These are phyloP conservation scores for Standfussiana lucernea DNA, from an alignment of 2,888 invertebrate species.

Conservation along the genomic window DNA sequence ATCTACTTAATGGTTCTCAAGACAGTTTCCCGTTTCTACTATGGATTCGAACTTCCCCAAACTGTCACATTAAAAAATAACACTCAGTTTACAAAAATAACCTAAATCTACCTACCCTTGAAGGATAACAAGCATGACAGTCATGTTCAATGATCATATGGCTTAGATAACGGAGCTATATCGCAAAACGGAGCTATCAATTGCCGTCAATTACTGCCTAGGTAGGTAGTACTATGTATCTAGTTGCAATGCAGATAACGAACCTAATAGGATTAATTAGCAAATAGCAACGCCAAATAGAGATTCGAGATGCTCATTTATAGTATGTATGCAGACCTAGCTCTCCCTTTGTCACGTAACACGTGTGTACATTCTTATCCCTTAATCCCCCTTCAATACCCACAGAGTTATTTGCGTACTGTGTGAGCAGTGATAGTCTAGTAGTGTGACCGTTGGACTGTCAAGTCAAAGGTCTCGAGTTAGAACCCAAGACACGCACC, in stretches of 20 bases:
- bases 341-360: neutral
- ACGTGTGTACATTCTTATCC: neutral
- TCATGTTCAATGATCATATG: constrained; percentile 15
- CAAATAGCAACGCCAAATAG: neutral
- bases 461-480: too few species aligned
- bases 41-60: neutral
- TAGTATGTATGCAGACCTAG: neutral
- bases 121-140: constrained; percentile 1
- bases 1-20: neutral
- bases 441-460: too few species aligned
- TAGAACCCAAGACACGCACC: too few species aligned
- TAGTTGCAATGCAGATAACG: too few species aligned
- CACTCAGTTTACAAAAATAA: neutral
- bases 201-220: constrained; percentile 20
- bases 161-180: constrained; percentile 19
- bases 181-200: constrained; percentile 19
- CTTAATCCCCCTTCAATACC: neutral
- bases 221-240: neutral
- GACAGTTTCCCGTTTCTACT: neutral
- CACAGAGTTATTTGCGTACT: neutral
- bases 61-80: neutral
- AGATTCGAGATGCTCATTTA: neutral
- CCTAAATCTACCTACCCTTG: neutral
- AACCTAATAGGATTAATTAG: neutral
- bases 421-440: too few species aligned